Evolutionary conservation across 2,797 vertebrate genomes (phyloP), one percentile per base, ranked within the genome.

Genomic region (Danio jaintianensis): DNA sequence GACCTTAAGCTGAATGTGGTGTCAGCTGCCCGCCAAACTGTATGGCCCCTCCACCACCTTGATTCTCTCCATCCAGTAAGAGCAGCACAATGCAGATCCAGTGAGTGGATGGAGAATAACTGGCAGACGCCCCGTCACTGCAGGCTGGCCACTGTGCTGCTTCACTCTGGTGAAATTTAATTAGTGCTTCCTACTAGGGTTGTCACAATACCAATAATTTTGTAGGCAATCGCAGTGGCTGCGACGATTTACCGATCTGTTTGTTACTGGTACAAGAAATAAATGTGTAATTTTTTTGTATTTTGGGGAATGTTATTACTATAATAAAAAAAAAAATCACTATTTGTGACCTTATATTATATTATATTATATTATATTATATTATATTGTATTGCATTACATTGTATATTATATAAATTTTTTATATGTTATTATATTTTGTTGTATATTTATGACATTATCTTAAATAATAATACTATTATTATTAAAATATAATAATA

Each of bases 1-100:
- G 78, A 15, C 86, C 70, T 82, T 86, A 75, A 83, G 83, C 83
- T 80, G 82, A 86, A 86, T 78, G 78, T 78, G 85, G 85, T 80
- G 13, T 86, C 82, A 82, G 78, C 80, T 84, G 83, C 75, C 74
- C 75, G 61, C 66, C 80, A 84, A 80, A 75, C 77, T 68, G 61
- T 73, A 62, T 64, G 67, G 53, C 75, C 66, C 62, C 56, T 40
- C 75, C 81, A 10, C 36, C 40, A 69, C 75, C 62, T 29, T 53
- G 53, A 68, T 71, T 52, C 40, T 68, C 66, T 69, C 55, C 4
- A 53, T 64, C 69, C 42, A 72, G 81, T 79, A 86, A 83, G 75
- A 84, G 84, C 78, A 81, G 29, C 83, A 84, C 83, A 75, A 84
- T 84, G 85, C 80, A 82, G 84, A 86, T 84, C 74, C 74, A 81